Evolutionary conservation across 2,888 invertebrate genomes (phyloP).

Genomic region (Junonia oenone): DNA sequence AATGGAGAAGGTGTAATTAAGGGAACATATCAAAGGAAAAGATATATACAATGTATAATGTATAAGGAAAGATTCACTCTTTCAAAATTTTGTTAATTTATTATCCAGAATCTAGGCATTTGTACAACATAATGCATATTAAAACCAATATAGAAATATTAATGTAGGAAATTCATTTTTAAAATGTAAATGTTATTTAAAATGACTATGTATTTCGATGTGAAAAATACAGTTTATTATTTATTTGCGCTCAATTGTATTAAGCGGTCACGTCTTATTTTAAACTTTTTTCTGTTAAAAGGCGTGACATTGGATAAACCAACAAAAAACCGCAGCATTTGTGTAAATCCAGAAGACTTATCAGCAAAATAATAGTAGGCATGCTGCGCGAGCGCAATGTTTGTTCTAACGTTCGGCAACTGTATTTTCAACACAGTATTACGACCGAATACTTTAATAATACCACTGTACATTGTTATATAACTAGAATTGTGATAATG

Average conservation of each 20-base stretch:
- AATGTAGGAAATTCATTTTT: background rate
- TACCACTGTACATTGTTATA: constrained; percentile 19
- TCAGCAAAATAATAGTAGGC: background rate
- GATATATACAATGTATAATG: constrained; percentile 27
- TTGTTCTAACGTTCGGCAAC: background rate
- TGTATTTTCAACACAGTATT: background rate
- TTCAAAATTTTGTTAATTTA: background rate
- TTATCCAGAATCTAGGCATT: background rate
- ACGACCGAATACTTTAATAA: background rate
- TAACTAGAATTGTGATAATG: constrained; percentile 47
- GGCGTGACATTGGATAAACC: background rate
- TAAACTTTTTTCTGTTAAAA: background rate
- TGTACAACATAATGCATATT: background rate
- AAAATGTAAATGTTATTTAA: background rate
- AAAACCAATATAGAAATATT: background rate
- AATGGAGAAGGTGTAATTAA: constrained; percentile 58
- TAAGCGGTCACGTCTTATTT: background rate
- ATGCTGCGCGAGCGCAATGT: background rate
- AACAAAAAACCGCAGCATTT: background rate
- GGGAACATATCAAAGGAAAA: constrained; percentile 50
- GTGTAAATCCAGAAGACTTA: background rate
- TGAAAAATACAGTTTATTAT: background rate
- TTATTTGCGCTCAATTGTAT: background rate
- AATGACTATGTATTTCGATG: background rate
- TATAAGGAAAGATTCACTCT: background rate